Percentiles rank a stretch among this genome's conserved stretches.
Conservation (phyloP, 2,888 invertebrate species). For the Andrena trimmerana region DNA sequence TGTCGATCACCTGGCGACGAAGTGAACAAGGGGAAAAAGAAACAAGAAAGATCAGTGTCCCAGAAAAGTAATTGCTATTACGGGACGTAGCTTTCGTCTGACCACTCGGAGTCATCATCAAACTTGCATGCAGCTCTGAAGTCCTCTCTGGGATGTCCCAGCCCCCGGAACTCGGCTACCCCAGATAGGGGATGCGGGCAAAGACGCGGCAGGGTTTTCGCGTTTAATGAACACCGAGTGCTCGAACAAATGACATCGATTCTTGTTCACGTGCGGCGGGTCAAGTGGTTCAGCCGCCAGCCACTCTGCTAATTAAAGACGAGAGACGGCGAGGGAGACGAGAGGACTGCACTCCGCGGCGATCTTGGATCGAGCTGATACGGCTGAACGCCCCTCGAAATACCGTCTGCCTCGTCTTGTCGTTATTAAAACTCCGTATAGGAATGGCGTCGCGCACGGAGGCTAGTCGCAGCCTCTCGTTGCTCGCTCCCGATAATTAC, state of each 20-base stretch:
- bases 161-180: too few relatives aligned
- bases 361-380: slow-evolving; percentile 24
- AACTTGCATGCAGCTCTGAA: too few relatives aligned
- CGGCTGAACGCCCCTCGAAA: slow-evolving; percentile 28
- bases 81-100: too few relatives aligned
- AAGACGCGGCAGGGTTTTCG: slow-evolving; percentile 22
- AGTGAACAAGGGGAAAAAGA: too few relatives aligned
- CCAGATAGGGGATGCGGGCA: not conserved
- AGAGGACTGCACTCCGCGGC: slow-evolving; percentile 9
- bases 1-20: too few relatives aligned
- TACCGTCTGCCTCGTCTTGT: slow-evolving; percentile 34
- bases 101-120: too few relatives aligned
- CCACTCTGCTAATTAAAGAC: slow-evolving; percentile 55
- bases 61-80: too few relatives aligned
- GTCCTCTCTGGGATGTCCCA: too few relatives aligned
- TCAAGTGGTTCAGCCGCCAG: slow-evolving; percentile 51
- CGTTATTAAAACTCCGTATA: slow-evolving; percentile 36
- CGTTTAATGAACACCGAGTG: slow-evolving; percentile 42
- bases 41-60: too few relatives aligned
- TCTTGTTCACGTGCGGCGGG: slow-evolving; percentile 49
- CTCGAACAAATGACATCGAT: slow-evolving; percentile 54
- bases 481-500: slow-evolving; percentile 33
- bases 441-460: slow-evolving; percentile 19
- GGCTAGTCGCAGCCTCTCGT: not conserved
- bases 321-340: slow-evolving; percentile 3